Conservation (phyloP, 2,113 vertebrate species). For the Zosterops pallidus region DNA sequence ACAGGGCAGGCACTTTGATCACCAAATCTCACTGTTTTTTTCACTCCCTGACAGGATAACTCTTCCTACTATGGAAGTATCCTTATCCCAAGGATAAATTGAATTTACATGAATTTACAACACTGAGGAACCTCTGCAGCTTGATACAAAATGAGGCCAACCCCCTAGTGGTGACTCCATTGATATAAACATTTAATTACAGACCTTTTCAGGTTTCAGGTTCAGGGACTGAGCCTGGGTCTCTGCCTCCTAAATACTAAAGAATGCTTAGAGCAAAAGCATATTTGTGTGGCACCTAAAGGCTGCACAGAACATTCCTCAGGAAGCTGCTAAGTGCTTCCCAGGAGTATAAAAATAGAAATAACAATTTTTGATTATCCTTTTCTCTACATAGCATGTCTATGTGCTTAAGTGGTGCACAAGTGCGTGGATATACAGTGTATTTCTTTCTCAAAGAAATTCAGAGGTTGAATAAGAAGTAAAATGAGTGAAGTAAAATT, state of each 20-base stretch:
- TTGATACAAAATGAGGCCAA: neutral
- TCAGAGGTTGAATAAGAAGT: neutral
- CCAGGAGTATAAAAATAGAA: conserved; percentile 43
- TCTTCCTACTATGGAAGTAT: neutral
- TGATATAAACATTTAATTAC: neutral
- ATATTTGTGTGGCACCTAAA: neutral
- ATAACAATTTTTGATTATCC: neutral
- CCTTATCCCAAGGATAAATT: neutral
- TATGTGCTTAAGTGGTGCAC: neutral
- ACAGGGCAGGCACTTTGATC: neutral
- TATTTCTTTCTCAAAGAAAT: neutral
- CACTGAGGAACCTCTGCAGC: neutral
- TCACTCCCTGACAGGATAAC: neutral
- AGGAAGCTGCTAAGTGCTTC: conserved; percentile 50
- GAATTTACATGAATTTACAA: neutral
- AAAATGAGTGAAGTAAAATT: neutral
- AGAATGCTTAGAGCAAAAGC: neutral
- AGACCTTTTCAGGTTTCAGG: neutral
- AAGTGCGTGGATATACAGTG: neutral
- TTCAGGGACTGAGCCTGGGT: neutral
- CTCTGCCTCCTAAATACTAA: neutral
- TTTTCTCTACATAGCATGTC: neutral
- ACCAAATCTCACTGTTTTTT: neutral
- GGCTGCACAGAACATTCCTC: conserved; percentile 36
- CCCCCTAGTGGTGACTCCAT: neutral